Conservation (phyloP, 2,113 vertebrate genomes). For the Megaceryle maxima region DNA sequence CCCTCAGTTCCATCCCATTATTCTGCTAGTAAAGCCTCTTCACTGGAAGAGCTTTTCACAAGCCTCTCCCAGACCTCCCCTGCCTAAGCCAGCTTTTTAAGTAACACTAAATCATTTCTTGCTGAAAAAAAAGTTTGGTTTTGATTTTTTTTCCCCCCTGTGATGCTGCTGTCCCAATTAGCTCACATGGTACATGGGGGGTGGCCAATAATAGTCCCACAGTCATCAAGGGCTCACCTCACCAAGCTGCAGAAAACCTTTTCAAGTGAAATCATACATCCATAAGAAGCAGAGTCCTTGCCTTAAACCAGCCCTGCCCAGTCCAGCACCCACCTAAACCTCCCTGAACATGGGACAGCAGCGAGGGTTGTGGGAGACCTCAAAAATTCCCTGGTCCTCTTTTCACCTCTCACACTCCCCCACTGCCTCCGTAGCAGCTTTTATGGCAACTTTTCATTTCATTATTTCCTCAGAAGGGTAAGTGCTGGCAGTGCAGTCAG, state of each 20-base stretch:
- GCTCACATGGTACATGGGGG: not conserved
- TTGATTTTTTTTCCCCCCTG: not conserved
- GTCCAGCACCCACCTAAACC: not conserved
- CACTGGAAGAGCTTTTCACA: not conserved
- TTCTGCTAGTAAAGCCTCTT: not conserved
- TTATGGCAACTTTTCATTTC: not conserved
- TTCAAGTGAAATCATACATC: not conserved
- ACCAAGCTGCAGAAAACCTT: not conserved
- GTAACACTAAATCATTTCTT: not conserved
- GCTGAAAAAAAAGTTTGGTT: not conserved
- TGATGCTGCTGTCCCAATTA: not conserved
- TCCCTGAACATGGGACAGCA: not conserved
- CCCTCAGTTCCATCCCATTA: not conserved
- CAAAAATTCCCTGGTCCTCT: not conserved
- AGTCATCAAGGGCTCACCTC: not conserved
- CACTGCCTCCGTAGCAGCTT: not conserved
- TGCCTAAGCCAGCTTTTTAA: not conserved
- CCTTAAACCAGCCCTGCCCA: not conserved
- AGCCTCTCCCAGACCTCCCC: not conserved
- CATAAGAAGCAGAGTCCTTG: not conserved
- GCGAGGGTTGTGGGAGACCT: accelerated
- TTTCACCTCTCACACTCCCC: not conserved
- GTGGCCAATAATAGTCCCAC: not conserved
- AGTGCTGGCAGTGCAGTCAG: not conserved
- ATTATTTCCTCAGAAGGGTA: not conserved